A percentile compares a stretch with the other conserved stretches of the same genome.
Conservation (phyloP, 2,797 vertebrate genomes). For the Artibeus jamaicensis region DNA sequence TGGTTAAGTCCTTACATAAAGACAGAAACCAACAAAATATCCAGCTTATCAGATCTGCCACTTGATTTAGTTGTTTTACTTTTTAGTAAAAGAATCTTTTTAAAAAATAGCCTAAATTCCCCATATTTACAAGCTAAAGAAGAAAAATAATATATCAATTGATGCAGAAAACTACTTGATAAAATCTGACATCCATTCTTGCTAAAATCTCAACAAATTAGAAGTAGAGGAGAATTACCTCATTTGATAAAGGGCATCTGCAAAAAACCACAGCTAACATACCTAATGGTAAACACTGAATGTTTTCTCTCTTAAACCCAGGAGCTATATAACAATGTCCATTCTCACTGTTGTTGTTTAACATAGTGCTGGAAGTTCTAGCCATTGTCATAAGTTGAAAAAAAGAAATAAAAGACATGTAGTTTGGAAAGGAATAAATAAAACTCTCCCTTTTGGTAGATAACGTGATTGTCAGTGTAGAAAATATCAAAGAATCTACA, state of each 20-base stretch:
- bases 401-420: background rate
- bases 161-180: background rate
- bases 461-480: background rate
- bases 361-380: background rate
- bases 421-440: background rate
- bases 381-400: background rate
- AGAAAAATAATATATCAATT: background rate
- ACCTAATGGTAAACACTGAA: background rate
- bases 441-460: background rate
- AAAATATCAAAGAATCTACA: background rate
- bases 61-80: background rate
- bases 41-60: background rate
- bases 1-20: background rate
- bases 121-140: background rate
- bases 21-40: background rate
- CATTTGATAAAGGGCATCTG: background rate
- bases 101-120: background rate
- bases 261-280: background rate
- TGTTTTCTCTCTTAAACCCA: background rate
- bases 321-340: background rate
- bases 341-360: background rate
- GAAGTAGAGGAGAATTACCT: background rate
- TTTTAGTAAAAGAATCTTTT: background rate
- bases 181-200: background rate
- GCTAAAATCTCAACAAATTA: background rate